These are phyloP conservation scores for Cyanoramphus novaezelandiae DNA, from an alignment of 2,113 vertebrate genomes.

Conservation along the genomic window DNA sequence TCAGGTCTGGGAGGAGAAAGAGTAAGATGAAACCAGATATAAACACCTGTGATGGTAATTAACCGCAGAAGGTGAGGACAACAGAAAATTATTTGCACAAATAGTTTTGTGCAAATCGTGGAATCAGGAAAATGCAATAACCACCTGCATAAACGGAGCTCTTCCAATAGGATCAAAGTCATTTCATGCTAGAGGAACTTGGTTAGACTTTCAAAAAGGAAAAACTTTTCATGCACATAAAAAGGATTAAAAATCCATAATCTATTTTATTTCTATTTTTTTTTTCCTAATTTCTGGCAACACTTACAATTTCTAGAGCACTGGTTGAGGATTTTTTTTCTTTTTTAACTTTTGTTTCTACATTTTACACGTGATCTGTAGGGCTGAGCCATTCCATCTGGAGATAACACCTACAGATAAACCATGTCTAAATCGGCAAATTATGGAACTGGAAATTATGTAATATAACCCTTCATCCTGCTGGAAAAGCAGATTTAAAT, in stretches of 20 bases:
- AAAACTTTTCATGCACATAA: not conserved
- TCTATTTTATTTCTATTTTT: not conserved
- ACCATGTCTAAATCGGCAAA: not conserved
- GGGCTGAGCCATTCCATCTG: conserved; percentile 8
- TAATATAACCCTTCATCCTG: not conserved
- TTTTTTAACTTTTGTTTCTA: not conserved
- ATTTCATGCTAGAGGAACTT: not conserved
- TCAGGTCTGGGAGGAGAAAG: not conserved
- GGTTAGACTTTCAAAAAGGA: not conserved
- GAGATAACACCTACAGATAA: conserved; percentile 1
- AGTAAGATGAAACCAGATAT: not conserved
- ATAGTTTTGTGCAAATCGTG: not conserved
- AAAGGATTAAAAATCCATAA: not conserved
- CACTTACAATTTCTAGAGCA: not conserved
- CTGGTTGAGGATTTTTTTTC: not conserved
- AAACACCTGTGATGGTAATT: not conserved
- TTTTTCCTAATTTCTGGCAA: not conserved
- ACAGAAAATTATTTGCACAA: not conserved
- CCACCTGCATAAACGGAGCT: not conserved
- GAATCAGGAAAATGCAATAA: not conserved
- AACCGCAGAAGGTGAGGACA: not conserved
- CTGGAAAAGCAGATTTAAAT: not conserved
- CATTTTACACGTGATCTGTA: conserved; percentile 15
- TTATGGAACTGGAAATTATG: not conserved
- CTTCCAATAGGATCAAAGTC: not conserved